Conservation (phyloP, 92 coral and sea anemone genomes). For the Meandrina meandrites region DNA sequence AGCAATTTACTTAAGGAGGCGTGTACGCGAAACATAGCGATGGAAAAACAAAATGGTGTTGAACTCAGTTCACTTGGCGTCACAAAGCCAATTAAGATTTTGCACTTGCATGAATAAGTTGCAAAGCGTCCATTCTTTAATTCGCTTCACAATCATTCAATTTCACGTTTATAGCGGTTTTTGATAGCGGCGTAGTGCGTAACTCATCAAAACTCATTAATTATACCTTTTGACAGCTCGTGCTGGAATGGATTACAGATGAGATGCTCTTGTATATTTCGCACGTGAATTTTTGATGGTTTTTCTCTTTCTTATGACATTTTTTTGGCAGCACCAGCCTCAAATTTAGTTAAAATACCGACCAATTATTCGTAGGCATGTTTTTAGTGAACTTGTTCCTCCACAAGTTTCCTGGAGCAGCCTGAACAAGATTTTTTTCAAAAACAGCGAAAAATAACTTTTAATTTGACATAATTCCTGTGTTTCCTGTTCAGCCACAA, state of each 20-base stretch:
- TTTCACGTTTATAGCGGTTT: background rate
- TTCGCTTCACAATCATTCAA: too few relatives aligned
- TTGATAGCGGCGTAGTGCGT: background rate
- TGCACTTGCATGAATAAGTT: background rate
- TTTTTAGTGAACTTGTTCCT: background rate
- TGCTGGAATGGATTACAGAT: constrained; percentile 20
- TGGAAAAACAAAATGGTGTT: background rate
- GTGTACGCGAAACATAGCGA: background rate
- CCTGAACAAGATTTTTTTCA: background rate
- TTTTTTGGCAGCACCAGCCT: background rate
- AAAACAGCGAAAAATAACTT: background rate
- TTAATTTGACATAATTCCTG: constrained; percentile 12
- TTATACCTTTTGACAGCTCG: constrained; percentile 33
- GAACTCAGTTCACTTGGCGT: background rate
- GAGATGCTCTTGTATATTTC: background rate
- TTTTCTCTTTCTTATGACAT: background rate
- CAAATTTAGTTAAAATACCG: too few relatives aligned
- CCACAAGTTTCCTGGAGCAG: background rate
- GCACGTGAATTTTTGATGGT: background rate
- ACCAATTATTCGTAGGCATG: background rate
- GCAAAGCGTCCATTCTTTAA: background rate
- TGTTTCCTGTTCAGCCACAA: constrained; percentile 33
- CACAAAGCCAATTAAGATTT: background rate
- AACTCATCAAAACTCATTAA: constrained; percentile 25
- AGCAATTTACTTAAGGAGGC: constrained; percentile 19